Evolutionary conservation across 2,888 invertebrate species (phyloP), one percentile per base, ranked within the genome.

Genomic region (Esperia sulphurella): DNA sequence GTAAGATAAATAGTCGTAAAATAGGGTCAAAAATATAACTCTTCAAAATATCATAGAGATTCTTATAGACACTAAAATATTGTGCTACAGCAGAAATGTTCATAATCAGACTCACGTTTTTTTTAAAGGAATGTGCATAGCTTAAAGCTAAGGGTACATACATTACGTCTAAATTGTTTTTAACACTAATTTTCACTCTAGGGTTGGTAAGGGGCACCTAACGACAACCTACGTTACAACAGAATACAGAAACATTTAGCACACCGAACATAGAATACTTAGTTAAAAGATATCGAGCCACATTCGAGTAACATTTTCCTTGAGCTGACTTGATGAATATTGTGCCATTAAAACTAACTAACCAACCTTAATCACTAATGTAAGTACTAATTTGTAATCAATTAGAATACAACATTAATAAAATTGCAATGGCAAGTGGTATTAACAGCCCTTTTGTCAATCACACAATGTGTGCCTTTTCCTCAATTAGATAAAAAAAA

Each of bases 281-380:
- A 65, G 63, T 66, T n/a, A n/a, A 59, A 66, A 72, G 67, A 74
- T 67, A 74, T 64, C 82, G 86, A 87, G 86, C 71, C 59, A 83
- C 84, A 84, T 87, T 84, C 86, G 83, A 86, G 84, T 71, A 73
- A 66, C 71, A 33, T 53, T 59, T 78, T 72, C 57, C 63, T 65
- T 68, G 88, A 90, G 90, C 90, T 85, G 90, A 90, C 90, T 71
- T 90, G 89, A 90, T 89, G 85, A 87, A 83, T 87, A 86, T 84
- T 82, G 83, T 85, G 84, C 82, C 83, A 58, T 65, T 70, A 67
- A 61, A 71, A 70, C 70, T 75, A 72, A 74, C 68, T 65, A 64
- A 68, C 63, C 71, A 64, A 68, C 63, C 71, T 65, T 69, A 73
- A 69, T 21, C 62, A 67, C 61, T 60, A 66, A 58, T 59, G 53